Evolutionary conservation across 1,140 invertebrate species (phyloP).

Genomic region (Listronotus bonariensis): DNA sequence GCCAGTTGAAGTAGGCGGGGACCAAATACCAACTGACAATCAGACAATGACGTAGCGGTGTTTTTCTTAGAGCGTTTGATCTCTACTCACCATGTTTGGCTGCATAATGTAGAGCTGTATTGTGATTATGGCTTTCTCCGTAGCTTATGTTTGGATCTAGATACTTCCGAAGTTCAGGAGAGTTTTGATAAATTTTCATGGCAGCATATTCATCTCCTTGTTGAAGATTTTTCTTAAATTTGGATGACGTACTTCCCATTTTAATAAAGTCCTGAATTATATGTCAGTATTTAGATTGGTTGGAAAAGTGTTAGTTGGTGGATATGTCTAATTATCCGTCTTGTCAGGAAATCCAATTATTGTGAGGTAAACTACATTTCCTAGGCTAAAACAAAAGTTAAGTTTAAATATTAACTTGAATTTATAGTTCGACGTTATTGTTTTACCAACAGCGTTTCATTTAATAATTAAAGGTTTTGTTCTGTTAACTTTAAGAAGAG

Average conservation of each 20-base stretch:
- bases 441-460: too few species aligned
- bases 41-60: too few species aligned
- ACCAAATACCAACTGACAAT: too few species aligned
- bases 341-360: slow-evolving; percentile 48
- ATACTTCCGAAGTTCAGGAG: slow-evolving; percentile 66
- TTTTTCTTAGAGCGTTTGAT: too few species aligned
- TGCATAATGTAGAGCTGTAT: slow-evolving; percentile 71
- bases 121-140: slow-evolving; percentile 70
- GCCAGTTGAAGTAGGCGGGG: too few species aligned
- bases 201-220: slow-evolving; percentile 74
- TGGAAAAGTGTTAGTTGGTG: not conserved
- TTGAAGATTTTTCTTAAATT: slow-evolving; percentile 74
- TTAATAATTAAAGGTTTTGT: too few species aligned
- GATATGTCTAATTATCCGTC: slow-evolving; percentile 13
- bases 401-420: too few species aligned
- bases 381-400: slow-evolving; percentile 39
- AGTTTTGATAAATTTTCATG: slow-evolving; percentile 65
- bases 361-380: slow-evolving; percentile 39
- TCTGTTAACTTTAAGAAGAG: too few species aligned
- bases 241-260: slow-evolving; percentile 73
- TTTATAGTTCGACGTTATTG: too few species aligned
- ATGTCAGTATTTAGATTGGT: not conserved
- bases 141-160: slow-evolving; percentile 74
- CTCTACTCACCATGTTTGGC: slow-evolving; percentile 67
- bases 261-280: not conserved